A percentile compares a stretch with the other conserved stretches of the same genome.
Evolutionary conservation across 2,113 vertebrate genomes (phyloP).

Genomic region (Megalops atlanticus): DNA sequence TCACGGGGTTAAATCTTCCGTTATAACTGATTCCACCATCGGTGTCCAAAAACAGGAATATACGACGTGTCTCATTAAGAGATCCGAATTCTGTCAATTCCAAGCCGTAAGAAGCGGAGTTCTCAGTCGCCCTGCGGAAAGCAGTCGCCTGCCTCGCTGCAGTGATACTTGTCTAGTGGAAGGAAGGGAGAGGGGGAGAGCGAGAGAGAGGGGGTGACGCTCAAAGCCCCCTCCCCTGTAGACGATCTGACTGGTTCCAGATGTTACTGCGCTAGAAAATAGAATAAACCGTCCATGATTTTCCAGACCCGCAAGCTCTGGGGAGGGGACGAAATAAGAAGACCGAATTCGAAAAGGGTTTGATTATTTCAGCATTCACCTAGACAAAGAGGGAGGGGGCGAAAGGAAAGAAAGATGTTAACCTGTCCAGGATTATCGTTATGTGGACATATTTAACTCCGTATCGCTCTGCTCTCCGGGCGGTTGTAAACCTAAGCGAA

Average conservation of each 20-base stretch:
- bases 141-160: conserved; percentile 50
- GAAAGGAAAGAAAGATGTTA: not conserved
- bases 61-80: conserved; percentile 40
- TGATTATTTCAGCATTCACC: conserved; percentile 35
- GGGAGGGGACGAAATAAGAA: conserved; percentile 44
- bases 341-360: conserved; percentile 2
- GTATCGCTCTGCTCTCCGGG: not conserved
- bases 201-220: conserved; percentile 43
- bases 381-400: conserved; percentile 37
- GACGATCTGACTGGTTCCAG: conserved; percentile 81
- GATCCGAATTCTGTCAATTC: conserved; percentile 42
- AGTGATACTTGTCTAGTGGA: conserved; percentile 51
- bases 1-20: conserved; percentile 54
- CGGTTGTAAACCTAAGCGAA: conserved; percentile 13
- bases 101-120: conserved; percentile 45
- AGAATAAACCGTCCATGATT: conserved; percentile 44
- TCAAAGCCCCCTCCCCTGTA: conserved; percentile 66
- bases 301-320: conserved; percentile 41
- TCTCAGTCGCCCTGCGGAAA: conserved; percentile 46
- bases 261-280: conserved; percentile 65
- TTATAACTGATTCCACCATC: conserved; percentile 44
- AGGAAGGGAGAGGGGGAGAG: conserved; percentile 30
- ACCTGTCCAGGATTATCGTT: conserved; percentile 24
- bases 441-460: conserved; percentile 5
- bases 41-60: conserved; percentile 42